Base-by-base conservation (phyloP, 2,888 invertebrate species). In the Nymphalis polychloros region DNA sequence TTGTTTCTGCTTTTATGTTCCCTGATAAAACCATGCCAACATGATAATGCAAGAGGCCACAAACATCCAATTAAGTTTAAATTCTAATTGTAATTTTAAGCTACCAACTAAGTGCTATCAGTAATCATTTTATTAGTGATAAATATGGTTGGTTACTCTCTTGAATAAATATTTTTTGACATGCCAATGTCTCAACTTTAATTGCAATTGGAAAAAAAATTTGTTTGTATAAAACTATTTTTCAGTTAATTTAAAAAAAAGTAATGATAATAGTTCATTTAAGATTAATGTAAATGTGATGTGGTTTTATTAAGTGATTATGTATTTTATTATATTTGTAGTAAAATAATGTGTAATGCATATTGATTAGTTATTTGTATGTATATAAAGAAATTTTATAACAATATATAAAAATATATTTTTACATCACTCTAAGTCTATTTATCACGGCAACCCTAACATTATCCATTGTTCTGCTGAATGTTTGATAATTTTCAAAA, bases 341-440 rank as follows among this genome's bases (percentile, higher is more conserved):
- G 17, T 6, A 57, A n/a, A 35, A 8, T 31, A 8, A 19, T 10
- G 19, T 57, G 41, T n/a, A 7, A 31, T 55, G 35, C 52, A 52
- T 52, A 52, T 48, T 16, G 7, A 8, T 19, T 50, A n/a, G 16
- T 50, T 53, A 41, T 52, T 63, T 23, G 47, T 60, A 47, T 52
- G 46, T 41, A 55, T 63, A 63, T 50, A 63, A 50, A 57, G 53
- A 59, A 64, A 46, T 62, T 64, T 46, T 59, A 65, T 59, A 20
- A 59, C 63, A 41, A 41, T 52, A 69, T 63, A 63, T 64, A 69
- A 69, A 69, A 69, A 69, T 64, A 69, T 69, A 55, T 27, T 61
- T 57, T 41, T 64, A 65, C 19, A 55, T 49, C 57, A 46, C n/a
- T 64, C 55, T 59, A 53, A 47, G 35, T 65, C 46, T 55, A 49